Percentiles rank a stretch among this genome's conserved stretches.
phyloP scores from a whole-genome alignment of 2,797 vertebrate genomes.

The Bucorvus abyssinicus region DNA sequence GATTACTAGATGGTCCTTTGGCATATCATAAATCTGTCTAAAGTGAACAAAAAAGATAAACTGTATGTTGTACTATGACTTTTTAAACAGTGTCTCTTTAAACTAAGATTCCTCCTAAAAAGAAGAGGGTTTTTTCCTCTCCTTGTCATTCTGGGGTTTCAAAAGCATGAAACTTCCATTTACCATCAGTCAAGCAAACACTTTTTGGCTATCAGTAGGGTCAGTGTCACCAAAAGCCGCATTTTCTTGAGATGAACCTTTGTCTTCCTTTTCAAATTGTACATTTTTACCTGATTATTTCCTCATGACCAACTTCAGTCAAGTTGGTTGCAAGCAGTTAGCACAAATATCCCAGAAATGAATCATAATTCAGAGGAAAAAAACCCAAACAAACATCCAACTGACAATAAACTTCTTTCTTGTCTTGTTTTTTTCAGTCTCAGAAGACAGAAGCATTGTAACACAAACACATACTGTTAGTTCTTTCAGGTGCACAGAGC shows the following conservation, averaged over 20 bases:
- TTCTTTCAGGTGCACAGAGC: background rate
- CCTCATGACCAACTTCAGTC: background rate
- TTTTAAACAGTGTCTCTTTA: background rate
- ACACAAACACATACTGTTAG: background rate
- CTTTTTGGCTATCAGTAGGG: background rate
- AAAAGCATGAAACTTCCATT: background rate
- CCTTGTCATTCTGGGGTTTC: background rate
- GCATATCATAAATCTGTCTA: background rate
- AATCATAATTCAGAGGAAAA: background rate
- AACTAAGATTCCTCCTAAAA: background rate
- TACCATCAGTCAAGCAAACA: background rate
- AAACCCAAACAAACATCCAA: background rate
- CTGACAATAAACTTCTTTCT: background rate
- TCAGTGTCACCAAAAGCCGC: background rate
- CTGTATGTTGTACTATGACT: background rate
- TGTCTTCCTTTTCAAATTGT: background rate
- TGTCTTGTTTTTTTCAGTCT: background rate
- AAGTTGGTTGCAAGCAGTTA: background rate
- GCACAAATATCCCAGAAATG: slow-evolving; percentile 10
- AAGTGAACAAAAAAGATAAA: background rate
- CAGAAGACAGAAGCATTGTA: background rate
- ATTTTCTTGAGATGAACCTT: background rate
- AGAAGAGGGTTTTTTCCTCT: background rate
- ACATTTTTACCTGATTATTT: slow-evolving; percentile 46
- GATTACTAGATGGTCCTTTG: background rate